Percentiles rank a stretch among this genome's conserved stretches.
Evolutionary conservation across 2,113 vertebrate species (phyloP).

Genomic region (Poecile atricapillus): DNA sequence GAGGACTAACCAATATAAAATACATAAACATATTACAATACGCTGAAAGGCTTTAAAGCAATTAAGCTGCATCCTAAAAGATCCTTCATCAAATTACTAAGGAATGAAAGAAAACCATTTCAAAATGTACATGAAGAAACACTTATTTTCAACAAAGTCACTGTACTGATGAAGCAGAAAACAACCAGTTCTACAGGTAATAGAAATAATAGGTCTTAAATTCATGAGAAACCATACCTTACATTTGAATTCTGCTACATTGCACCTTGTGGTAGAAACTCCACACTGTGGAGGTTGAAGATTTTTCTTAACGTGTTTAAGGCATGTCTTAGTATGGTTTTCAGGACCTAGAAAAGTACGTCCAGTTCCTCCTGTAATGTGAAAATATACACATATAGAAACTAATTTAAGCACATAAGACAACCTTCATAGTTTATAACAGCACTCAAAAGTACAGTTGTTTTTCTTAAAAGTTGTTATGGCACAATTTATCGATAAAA

Average conservation of each 20-base stretch:
- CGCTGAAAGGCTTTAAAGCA: not conserved
- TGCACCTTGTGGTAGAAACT: not conserved
- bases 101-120: constrained; percentile 19
- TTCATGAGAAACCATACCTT: not conserved
- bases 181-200: constrained; percentile 1
- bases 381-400: not conserved
- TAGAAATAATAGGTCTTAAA: not conserved
- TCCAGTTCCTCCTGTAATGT: not conserved
- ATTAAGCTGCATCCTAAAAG: constrained; percentile 15
- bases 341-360: not conserved
- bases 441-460: not conserved
- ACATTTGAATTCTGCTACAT: not conserved
- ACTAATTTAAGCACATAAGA: not conserved
- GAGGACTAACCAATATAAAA: constrained; percentile 3
- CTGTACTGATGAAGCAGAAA: constrained; percentile 47
- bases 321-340: not conserved
- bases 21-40: not conserved
- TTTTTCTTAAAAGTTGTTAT: not conserved
- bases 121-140: constrained; percentile 46
- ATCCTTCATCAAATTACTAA: constrained; percentile 44
- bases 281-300: not conserved
- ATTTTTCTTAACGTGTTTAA: not conserved
- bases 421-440: not conserved
- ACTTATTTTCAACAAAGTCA: constrained; percentile 50
- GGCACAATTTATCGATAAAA: not conserved